Evolutionary conservation across 2,888 invertebrate species (phyloP).

Genomic region (Hydrotaea diabolus): DNA sequence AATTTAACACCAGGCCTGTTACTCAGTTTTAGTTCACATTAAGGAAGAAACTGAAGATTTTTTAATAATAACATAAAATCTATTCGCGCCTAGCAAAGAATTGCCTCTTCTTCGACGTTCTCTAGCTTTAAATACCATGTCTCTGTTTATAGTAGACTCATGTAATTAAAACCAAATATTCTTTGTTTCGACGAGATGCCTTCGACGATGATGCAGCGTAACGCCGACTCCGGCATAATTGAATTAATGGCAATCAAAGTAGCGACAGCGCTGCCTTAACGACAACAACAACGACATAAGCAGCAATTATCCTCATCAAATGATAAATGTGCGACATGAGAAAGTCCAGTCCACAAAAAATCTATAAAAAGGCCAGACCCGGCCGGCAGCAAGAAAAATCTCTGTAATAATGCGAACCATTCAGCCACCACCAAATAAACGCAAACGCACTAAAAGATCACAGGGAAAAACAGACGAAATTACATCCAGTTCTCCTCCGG

Average conservation of each 20-base stretch:
- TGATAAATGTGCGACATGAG: constrained; percentile 66
- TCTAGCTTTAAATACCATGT: neutral
- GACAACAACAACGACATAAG: constrained; percentile 18
- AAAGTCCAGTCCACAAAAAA: constrained; percentile 60
- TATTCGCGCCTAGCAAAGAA: neutral
- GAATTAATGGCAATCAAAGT: constrained; percentile 55
- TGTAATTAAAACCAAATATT: constrained; percentile 58
- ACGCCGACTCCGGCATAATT: constrained; percentile 36
- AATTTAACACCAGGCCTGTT: neutral
- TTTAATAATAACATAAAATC: neutral
- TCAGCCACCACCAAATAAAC: constrained; percentile 34
- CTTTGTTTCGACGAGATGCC: neutral
- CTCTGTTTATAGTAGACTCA: neutral
- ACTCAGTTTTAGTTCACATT: no score
- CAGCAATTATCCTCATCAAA: constrained; percentile 35
- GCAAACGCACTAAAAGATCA: constrained; percentile 45
- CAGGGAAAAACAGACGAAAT: neutral
- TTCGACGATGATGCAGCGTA: neutral
- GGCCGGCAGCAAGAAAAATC: constrained; percentile 26
- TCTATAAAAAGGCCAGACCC: constrained; percentile 12
- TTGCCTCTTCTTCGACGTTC: neutral
- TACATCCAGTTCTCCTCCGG: neutral
- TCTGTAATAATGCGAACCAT: constrained; percentile 50
- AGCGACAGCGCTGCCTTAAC: constrained; percentile 15
- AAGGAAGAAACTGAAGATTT: neutral